phyloP scores from a whole-genome alignment of 2,113 vertebrate genomes.

The cat (Felis catus) region DNA sequence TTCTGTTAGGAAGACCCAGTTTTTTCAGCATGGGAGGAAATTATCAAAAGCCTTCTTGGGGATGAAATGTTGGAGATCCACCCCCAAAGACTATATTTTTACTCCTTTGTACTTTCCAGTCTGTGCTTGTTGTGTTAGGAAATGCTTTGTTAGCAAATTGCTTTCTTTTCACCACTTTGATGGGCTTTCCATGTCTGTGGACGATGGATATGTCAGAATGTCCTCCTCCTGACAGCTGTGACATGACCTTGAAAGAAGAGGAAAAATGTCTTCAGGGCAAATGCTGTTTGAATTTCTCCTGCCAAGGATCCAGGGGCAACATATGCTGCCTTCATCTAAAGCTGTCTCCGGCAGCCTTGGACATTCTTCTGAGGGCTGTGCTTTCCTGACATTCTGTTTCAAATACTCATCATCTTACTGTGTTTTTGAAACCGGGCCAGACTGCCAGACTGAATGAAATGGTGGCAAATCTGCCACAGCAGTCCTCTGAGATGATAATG shows the following conservation, averaged over 20 bases:
- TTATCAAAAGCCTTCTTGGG: neutral
- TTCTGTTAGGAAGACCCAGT: neutral
- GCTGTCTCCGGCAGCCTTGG: neutral
- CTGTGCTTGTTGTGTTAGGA: neutral
- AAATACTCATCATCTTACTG: neutral
- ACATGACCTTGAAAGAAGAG: constrained; percentile 28
- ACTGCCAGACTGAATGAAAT: constrained; percentile 32
- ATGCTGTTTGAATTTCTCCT: neutral
- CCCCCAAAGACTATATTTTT: neutral
- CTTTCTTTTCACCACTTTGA: neutral
- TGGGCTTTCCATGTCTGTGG: neutral
- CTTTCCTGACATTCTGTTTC: constrained; percentile 36
- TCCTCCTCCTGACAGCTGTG: neutral
- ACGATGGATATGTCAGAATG: neutral
- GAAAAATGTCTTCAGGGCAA: neutral
- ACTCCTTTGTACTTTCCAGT: neutral
- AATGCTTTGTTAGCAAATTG: neutral
- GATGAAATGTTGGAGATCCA: neutral
- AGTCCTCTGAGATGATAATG: neutral
- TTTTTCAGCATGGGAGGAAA: neutral
- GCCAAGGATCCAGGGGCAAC: neutral
- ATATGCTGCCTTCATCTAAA: neutral
- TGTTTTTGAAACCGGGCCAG: constrained; percentile 26
- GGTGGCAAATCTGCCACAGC: neutral
- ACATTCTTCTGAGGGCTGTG: neutral